Conservation (phyloP, 2,888 invertebrate species). For the Tanytarsus gracilentus region DNA sequence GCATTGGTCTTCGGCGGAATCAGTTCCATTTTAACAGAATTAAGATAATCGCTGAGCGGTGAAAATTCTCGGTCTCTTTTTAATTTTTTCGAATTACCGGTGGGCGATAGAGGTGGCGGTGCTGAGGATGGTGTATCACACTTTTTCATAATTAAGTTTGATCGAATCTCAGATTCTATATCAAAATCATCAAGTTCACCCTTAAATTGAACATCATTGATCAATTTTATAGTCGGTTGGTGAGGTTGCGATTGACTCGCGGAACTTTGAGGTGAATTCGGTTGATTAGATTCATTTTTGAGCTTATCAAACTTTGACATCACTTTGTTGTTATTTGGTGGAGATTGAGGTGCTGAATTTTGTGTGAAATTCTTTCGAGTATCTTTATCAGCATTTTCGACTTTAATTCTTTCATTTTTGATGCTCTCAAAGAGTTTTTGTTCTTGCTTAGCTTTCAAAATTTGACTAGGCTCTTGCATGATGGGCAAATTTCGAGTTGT, state of each 20-base stretch:
- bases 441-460: conserved; percentile 26
- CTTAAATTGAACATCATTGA: conserved; percentile 33
- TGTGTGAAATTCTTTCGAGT: not conserved
- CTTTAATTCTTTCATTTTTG: conserved; percentile 15
- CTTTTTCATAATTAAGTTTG: conserved; percentile 43
- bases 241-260: not conserved
- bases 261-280: not conserved
- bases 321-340: not conserved
- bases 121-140: conserved; percentile 18
- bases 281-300: conserved; percentile 2
- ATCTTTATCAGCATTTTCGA: conserved; percentile 14
- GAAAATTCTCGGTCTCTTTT: conserved; percentile 16
- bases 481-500: not conserved
- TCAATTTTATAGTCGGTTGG: not conserved
- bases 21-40: conserved; percentile 4
- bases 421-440: conserved; percentile 20
- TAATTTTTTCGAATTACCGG: not conserved
- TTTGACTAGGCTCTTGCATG: conserved; percentile 28
- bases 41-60: conserved; percentile 13
- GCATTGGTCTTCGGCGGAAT: not conserved
- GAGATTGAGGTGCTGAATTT: not conserved
- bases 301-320: conserved; percentile 18
- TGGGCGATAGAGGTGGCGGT: not conserved
- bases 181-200: conserved; percentile 41
- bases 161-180: conserved; percentile 43